Base-by-base conservation (phyloP, 2,888 invertebrate species). In the Neoscelio sp. region DNA sequence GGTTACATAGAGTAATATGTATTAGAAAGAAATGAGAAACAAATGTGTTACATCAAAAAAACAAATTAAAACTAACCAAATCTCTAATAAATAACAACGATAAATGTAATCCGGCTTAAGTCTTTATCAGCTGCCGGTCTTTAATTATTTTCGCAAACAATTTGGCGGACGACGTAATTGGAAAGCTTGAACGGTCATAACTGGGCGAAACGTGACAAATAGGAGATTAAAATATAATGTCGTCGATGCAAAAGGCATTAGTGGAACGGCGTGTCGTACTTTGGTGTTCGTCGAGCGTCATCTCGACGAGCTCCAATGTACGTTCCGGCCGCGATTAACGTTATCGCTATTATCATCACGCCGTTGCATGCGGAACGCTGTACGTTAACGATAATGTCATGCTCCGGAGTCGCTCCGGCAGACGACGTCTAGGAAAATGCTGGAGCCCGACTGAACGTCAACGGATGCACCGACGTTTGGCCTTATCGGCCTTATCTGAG, bases 381-480 rank as follows among this genome's bases (percentile, higher is more conserved):
- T 73, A 82, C 82, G 79, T 83, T 81, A 82, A 83, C 83, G 85
- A 84, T 84, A 85, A 85, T 80, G 82, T 80, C 80, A 71, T 81
- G 81, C 83, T 82, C 80, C 77, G 46, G 1, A 52, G 65, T 35
- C 73, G n/a, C n/a, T 75, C 71, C 60, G 23, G 50, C 23, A 28
- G 65, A 30, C 52, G 33, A 26, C 48, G 35, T 35, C 50, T 38
- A n/a, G 64, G 38, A 35, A 64, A 48, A 50, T 26, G 50, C 17
- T 38, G 23, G 6, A 28, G 6, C 18, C 38, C n/a, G 46, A 75
- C 75, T 56, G 77, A 67, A 75, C 67, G 78, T 64, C 62, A 68
- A 56, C 68, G 80, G 73, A 77, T 65, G 80, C 60, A 48, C 48
- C 60, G 52, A 64, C 74, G 68, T 70, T 74, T 54, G 23, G 58